A percentile compares a stretch with the other conserved stretches of the same genome.
phyloP scores from a whole-genome alignment of 2,113 vertebrate species.

The Nycticorax nycticorax region DNA sequence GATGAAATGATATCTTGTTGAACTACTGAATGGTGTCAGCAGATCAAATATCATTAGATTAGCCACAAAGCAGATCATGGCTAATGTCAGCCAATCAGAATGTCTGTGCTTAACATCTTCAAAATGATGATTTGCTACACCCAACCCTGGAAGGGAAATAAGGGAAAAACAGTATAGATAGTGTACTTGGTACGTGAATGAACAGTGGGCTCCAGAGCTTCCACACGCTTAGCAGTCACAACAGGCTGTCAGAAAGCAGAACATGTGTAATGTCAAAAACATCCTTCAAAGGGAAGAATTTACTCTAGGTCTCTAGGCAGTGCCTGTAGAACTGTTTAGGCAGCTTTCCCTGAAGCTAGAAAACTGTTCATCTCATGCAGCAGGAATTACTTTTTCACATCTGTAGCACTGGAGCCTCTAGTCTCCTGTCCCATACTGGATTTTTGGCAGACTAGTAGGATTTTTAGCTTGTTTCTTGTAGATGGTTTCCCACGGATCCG shows the following conservation, averaged over 20 bases:
- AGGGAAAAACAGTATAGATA: background rate
- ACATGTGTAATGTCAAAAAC: background rate
- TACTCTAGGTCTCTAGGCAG: background rate
- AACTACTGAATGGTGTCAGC: slow-evolving; percentile 17
- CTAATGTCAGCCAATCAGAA: background rate
- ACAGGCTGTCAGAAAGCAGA: background rate
- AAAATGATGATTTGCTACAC: too few species aligned
- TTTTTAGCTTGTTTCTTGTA: background rate
- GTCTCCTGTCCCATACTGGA: background rate
- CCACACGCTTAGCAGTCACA: background rate
- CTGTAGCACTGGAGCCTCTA: background rate
- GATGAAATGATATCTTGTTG: slow-evolving; percentile 44
- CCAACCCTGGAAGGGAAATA: background rate
- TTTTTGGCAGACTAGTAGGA: slow-evolving; percentile 18
- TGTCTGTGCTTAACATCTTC: background rate
- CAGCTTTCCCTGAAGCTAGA: background rate
- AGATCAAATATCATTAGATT: slow-evolving; percentile 42
- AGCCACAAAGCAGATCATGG: background rate
- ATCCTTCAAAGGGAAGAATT: background rate
- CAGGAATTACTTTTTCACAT: background rate
- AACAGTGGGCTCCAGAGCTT: background rate
- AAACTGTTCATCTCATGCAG: background rate
- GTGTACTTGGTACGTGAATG: background rate
- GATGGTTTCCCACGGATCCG: slow-evolving; percentile 7
- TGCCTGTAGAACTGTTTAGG: background rate